A percentile compares a stretch with the other conserved stretches of the same genome.
These are phyloP conservation scores for Pseudobourletiella spinata DNA, from an alignment of 1,140 invertebrate genomes.

Conservation along the genomic window DNA sequence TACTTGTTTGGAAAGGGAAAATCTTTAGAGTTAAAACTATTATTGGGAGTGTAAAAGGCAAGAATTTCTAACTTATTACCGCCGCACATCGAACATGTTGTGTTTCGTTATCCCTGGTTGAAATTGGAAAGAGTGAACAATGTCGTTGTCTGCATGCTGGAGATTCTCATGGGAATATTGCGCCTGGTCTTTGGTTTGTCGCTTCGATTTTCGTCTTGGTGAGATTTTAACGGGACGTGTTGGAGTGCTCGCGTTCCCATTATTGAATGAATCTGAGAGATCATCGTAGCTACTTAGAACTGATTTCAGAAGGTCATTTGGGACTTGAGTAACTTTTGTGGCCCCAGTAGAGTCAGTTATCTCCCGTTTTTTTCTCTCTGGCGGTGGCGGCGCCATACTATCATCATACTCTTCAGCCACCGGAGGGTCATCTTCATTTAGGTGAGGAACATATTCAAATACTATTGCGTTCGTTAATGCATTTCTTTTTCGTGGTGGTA, in stretches of 20 bases:
- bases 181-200: background rate
- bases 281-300: background rate
- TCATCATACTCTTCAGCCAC: background rate
- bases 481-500: background rate
- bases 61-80: too few relatives aligned
- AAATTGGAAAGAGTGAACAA: background rate
- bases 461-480: conserved; percentile 15
- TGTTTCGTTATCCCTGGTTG: background rate
- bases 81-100: background rate
- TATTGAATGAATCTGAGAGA: too few relatives aligned
- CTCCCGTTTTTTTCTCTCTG: background rate
- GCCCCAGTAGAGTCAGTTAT: background rate
- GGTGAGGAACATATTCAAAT: conserved; percentile 10
- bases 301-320: background rate
- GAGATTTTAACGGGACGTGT: background rate
- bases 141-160: background rate
- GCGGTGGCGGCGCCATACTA: background rate
- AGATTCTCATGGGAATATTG: background rate
- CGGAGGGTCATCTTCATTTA: background rate
- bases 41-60: too few relatives aligned
- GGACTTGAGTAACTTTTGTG: background rate
- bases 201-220: background rate
- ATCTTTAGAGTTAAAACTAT: too few relatives aligned
- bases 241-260: background rate
- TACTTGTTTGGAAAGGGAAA: too few relatives aligned